These are phyloP conservation scores for Rhipidura dahli DNA, from an alignment of 2,113 vertebrate genomes.

Conservation along the genomic window DNA sequence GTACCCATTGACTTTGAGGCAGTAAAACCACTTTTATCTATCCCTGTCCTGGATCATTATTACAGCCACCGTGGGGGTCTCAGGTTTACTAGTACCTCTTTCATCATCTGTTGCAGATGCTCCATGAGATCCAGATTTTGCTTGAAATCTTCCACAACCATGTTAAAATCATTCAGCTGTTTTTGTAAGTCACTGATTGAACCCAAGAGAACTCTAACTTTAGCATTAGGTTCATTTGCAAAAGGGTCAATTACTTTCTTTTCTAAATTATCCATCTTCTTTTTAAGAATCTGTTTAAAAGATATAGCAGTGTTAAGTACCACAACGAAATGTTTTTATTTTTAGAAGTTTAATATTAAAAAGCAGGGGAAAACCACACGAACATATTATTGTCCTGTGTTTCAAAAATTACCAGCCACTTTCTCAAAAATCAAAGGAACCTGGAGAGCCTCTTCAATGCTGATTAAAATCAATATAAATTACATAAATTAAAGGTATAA, in stretches of 20 bases:
- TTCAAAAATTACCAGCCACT: not conserved
- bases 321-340: not conserved
- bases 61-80: not conserved
- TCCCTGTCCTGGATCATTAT: not conserved
- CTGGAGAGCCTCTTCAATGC: not conserved
- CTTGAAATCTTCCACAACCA: constrained; percentile 81
- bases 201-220: constrained; percentile 66
- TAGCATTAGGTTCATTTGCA: constrained; percentile 62
- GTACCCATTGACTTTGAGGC: not conserved
- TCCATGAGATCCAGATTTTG: constrained; percentile 80
- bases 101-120: constrained; percentile 84
- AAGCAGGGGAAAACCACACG: accelerated
- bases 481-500: not conserved
- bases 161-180: constrained; percentile 81
- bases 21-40: not conserved
- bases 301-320: not conserved
- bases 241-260: constrained; percentile 66
- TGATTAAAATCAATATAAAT: not conserved
- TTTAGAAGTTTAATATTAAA: not conserved
- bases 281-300: constrained; percentile 78
- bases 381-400: not conserved
- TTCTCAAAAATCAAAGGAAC: not conserved
- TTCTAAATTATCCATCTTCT: constrained; percentile 77
- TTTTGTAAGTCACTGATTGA: constrained; percentile 79
- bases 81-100: constrained; percentile 78